These are phyloP conservation scores for Caretta caretta DNA, from an alignment of 2,113 vertebrate genomes.

Conservation along the genomic window DNA sequence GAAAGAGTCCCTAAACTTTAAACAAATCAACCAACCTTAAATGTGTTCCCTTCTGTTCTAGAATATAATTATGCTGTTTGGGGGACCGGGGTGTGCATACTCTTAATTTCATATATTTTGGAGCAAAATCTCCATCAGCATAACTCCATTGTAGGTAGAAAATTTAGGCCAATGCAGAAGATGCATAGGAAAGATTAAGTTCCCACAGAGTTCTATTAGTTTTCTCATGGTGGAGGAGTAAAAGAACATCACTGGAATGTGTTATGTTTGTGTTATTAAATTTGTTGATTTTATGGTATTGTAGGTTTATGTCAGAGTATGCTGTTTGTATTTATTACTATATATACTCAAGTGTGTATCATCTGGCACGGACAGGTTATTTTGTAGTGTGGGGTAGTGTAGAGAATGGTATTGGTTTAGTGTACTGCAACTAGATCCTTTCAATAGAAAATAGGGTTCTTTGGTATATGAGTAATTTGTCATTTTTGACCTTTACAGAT, in stretches of 20 bases:
- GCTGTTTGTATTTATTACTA: conserved; percentile 30
- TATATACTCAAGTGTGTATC: not conserved
- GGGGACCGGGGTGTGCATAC: not conserved
- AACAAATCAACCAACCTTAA: not conserved
- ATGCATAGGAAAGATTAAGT: conserved; percentile 22
- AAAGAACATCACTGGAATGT: conserved; percentile 25
- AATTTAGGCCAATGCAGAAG: not conserved
- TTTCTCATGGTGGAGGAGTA: not conserved
- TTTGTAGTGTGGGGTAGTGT: not conserved
- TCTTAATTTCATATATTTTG: conserved; percentile 14
- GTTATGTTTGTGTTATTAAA: conserved; percentile 26
- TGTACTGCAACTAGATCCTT: not conserved
- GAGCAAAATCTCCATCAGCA: not conserved
- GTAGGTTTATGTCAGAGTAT: conserved; percentile 23
- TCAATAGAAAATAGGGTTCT: not conserved
- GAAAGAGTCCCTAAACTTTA: conserved; percentile 31
- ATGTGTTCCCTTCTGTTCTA: not conserved
- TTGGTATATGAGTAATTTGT: not conserved
- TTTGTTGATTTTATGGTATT: not conserved
- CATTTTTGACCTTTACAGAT: not conserved
- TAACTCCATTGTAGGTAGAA: not conserved
- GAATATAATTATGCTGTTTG: not conserved
- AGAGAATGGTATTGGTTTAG: conserved; percentile 5
- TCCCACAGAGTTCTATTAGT: not conserved
- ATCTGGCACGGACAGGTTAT: not conserved